Base-by-base conservation (phyloP, 92 coral and sea anemone species). In the Porites rus region DNA sequence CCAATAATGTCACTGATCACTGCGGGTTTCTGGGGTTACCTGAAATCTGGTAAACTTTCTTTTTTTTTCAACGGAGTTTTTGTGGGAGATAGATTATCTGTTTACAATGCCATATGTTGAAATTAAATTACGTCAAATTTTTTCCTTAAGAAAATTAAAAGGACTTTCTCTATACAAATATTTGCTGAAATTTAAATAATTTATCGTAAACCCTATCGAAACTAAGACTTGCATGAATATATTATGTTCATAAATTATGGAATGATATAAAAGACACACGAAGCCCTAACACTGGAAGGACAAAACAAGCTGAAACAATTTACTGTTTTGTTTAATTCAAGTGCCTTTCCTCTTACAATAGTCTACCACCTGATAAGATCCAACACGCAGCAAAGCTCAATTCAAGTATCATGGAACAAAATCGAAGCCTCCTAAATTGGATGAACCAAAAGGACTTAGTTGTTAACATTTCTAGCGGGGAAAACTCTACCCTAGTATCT, bases 171-270 rank as follows among this genome's bases (percentile, higher is more conserved):
- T 69, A 54, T 54, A 71, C 86, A 81, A 69, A 69, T 31, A 69
- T 25, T 54, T 52, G 43, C 13, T n/a, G 18, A 70, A 79, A 81
- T 69, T 81, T 70, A 62, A 69, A 70, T 69, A 58, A 56, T 28
- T 69, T 17, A 28, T 52, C 43, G 77, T 17, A 81, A 25, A 62
- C 54, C 61, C 52, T 25, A 79, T 21, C 51, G 24, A 46, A 74
- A 20, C 18, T n/a, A 21, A 51, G 63, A 74, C 77, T 52, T 51
- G 6, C 60, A 21, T 16, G 74, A 51, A 78, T 65, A 79, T 74
- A 79, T 65, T 46, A 78, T 19, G 58, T 52, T 21, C 63, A 74
- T 65, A 18, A 66, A 79, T 65, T 79, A 65, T 21, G 19, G 4
- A 18, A 19, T 19, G 4, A 18, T 21, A 1, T 10, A 56, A 56